Base-by-base conservation (phyloP, 2,888 invertebrate genomes). In the Elmis aenea region DNA sequence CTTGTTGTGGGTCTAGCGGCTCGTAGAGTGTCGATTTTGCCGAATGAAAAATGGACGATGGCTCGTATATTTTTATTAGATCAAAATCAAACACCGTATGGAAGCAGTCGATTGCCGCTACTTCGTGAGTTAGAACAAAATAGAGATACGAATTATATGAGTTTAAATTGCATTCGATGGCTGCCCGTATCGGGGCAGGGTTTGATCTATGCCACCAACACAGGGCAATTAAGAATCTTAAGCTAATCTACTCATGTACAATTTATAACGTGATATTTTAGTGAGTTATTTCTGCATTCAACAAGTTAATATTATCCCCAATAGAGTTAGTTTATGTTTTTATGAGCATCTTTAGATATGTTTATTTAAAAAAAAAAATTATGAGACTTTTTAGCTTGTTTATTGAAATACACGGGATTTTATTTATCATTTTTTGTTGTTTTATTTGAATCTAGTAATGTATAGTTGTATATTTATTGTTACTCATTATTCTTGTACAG, bases 141-240 rank as follows among this genome's bases (percentile, higher is more conserved):
- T 48, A 74, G 77, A 67, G 76, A 77, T 47, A 61, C 76, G 25
- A 76, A 76, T 27, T 79, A 81, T 55, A 80, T 83, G 35, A 85
- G 83, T 61, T 75, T 89, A 26, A 90, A 90, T 71, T 88, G 88
- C 55, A 83, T 88, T 32, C 74, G 85, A 33, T 91, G 89, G 89
- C 76, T 87, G 33, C 89, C 89, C 0, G 76, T 77, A 26, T 79
- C 87, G 0, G 90, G 90, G 0, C 85, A 88, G 59, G 90, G 90
- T 2, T 74, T 90, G 36, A 83, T 88, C 29, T 90, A 87, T 65
- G 89, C 87, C 12, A 90, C 89, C 49, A 90, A 87, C 62, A 81
- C 83, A 10, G 91, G 90, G 32, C 83, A 86, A 57, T 74, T 91
- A 45, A 80, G 80, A 57, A 76, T 85, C 53, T 72, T 85, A 62